Conservation (phyloP, 2,888 invertebrate genomes). For the Osedax fenrisi region DNA sequence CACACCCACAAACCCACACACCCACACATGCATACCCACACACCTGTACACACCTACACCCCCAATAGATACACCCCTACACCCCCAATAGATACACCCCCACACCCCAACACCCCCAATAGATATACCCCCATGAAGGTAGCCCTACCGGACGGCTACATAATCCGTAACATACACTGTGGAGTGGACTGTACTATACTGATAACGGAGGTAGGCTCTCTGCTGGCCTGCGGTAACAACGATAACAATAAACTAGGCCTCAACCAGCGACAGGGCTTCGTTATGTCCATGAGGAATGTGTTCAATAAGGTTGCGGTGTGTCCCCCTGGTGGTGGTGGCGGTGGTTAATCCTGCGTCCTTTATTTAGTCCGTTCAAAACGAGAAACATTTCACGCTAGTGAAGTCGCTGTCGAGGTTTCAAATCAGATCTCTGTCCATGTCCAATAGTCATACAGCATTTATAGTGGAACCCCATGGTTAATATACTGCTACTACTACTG, state of each 20-base stretch:
- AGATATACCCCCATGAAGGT: constrained; percentile 53
- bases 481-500: constrained; percentile 56
- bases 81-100: not conserved
- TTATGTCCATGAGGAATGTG: constrained; percentile 52
- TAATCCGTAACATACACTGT: constrained; percentile 55
- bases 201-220: constrained; percentile 56
- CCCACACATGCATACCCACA: too few relatives aligned
- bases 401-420: constrained; percentile 54
- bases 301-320: constrained; percentile 45
- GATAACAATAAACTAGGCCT: constrained; percentile 60
- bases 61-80: too few relatives aligned
- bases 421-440: constrained; percentile 57
- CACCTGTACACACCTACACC: too few relatives aligned
- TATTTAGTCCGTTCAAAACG: constrained; percentile 42
- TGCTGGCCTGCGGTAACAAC: constrained; percentile 60
- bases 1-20: too few relatives aligned
- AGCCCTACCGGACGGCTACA: constrained; percentile 52
- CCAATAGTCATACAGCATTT: constrained; percentile 57
- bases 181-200: constrained; percentile 59
- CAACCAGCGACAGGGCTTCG: constrained; percentile 52
- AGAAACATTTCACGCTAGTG: constrained; percentile 51
- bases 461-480: constrained; percentile 58
- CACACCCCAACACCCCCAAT: constrained; percentile 9
- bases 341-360: not conserved
- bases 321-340: too few relatives aligned